Base-by-base conservation (phyloP, 2,888 invertebrate genomes). In the Cryptosula pallasiana region DNA sequence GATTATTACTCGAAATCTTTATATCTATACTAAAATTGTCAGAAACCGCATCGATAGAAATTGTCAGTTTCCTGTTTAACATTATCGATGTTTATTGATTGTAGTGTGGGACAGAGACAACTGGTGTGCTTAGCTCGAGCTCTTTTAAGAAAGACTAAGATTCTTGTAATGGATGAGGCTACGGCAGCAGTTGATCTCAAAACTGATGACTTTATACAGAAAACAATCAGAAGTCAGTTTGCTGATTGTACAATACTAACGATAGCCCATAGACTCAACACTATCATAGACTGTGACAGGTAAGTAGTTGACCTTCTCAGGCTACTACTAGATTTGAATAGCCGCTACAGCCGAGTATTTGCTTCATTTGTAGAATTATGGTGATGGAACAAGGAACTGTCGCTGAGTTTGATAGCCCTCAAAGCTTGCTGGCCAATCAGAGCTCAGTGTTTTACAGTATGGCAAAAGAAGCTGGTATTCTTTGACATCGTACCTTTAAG, bases 261-360 rank as follows among this genome's bases (percentile, higher is more conserved):
- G 0, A 95, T 95, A 83, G 95, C 95, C 54, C 95, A 95, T 87
- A 89, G 95, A 25, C 88, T 95, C 74, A 94, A 95, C 85, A 95
- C 95, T 29, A 94, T 95, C 78, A 89, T 95, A 89, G 78, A 78
- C 73, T 77, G 76, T 71, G 78, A 78, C 73, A 74, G 73, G 73
- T 72, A 55, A 54, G 74, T 45, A n/a, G n/a, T n/a, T n/a, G n/a
- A n/a, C n/a, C n/a, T n/a, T n/a, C n/a, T n/a, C n/a, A n/a, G n/a
- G n/a, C n/a, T n/a, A n/a, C n/a, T n/a, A n/a, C n/a, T n/a, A n/a
- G n/a, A n/a, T n/a, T n/a, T n/a, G n/a, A n/a, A n/a, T n/a, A n/a
- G n/a, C n/a, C n/a, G n/a, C n/a, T n/a, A n/a, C n/a, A n/a, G n/a
- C n/a, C n/a, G n/a, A n/a, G n/a, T n/a, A n/a, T n/a, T n/a, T n/a